phyloP scores from a whole-genome alignment of 2,797 vertebrate genomes.

The Ambastaia sidthimunki region DNA sequence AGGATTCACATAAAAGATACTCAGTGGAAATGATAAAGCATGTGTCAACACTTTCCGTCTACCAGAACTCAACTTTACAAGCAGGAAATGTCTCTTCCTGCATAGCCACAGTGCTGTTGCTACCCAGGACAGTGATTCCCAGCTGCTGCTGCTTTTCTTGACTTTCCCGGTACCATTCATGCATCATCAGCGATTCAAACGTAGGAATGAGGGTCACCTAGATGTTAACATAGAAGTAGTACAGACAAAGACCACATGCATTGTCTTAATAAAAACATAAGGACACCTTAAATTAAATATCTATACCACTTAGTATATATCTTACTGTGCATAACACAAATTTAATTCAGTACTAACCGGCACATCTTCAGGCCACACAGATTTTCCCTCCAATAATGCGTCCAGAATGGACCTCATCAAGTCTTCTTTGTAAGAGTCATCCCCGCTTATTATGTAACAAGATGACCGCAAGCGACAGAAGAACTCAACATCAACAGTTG shows the following conservation, averaged over 20 bases:
- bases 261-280: background rate
- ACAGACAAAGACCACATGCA: background rate
- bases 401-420: constrained; percentile 84
- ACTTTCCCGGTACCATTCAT: constrained; percentile 91
- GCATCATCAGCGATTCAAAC: constrained; percentile 77
- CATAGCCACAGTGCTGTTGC: constrained; percentile 95
- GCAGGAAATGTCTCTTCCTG: constrained; percentile 95
- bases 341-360: constrained; percentile 75
- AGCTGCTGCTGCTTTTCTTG: constrained; percentile 82
- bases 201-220: constrained; percentile 63
- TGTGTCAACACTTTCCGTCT: background rate
- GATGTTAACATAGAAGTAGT: constrained; percentile 11
- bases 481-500: constrained; percentile 82
- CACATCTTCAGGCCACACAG: constrained; percentile 78
- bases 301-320: background rate
- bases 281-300: background rate
- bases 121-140: constrained; percentile 88
- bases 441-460: constrained; percentile 90
- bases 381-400: constrained; percentile 85
- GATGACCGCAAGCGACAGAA: constrained; percentile 84
- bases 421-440: constrained; percentile 81
- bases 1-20: background rate
- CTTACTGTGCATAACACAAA: background rate
- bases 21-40: background rate
- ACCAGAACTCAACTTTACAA: constrained; percentile 96